A percentile compares a stretch with the other conserved stretches of the same genome.
Conservation (phyloP, 2,113 vertebrate species). For the Lepus timidus region DNA sequence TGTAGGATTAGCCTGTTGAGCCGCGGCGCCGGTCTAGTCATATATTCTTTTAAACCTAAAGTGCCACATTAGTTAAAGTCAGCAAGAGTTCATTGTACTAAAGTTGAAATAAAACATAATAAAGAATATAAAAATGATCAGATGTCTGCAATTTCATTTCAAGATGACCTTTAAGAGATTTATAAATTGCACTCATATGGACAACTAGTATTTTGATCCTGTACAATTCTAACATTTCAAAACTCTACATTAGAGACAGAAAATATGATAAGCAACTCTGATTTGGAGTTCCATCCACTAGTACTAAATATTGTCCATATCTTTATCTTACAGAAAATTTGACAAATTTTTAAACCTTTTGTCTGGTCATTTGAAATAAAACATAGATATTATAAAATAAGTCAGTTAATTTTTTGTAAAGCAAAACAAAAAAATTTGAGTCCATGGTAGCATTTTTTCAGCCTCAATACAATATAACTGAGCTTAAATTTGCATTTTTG, state of each 20-base stretch:
- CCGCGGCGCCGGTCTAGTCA: background rate
- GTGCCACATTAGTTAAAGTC: background rate
- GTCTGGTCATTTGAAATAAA: slow-evolving; percentile 2
- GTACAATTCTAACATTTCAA: slow-evolving; percentile 27
- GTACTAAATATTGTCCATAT: background rate
- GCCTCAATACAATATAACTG: background rate
- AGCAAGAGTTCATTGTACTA: background rate
- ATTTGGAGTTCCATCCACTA: slow-evolving; percentile 21
- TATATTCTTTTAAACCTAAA: slow-evolving; percentile 13
- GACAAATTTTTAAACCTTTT: background rate
- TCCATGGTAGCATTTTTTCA: background rate
- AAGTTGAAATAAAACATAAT: slow-evolving; percentile 39
- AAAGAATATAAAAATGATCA: background rate
- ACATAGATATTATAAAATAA: background rate
- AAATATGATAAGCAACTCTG: background rate
- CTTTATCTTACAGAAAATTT: slow-evolving; percentile 8
- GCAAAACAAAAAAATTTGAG: slow-evolving; percentile 23
- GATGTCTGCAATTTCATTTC: background rate
- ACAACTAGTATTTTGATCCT: background rate
- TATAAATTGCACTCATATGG: background rate
- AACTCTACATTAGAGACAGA: background rate
- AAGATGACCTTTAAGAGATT: background rate
- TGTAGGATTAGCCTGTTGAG: no score
- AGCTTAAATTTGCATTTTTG: background rate
- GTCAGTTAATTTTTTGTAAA: background rate